Percentiles rank a stretch among this genome's conserved stretches.
These are phyloP conservation scores for Mycogona germanica DNA, from an alignment of 2,888 invertebrate genomes.

Conservation along the genomic window DNA sequence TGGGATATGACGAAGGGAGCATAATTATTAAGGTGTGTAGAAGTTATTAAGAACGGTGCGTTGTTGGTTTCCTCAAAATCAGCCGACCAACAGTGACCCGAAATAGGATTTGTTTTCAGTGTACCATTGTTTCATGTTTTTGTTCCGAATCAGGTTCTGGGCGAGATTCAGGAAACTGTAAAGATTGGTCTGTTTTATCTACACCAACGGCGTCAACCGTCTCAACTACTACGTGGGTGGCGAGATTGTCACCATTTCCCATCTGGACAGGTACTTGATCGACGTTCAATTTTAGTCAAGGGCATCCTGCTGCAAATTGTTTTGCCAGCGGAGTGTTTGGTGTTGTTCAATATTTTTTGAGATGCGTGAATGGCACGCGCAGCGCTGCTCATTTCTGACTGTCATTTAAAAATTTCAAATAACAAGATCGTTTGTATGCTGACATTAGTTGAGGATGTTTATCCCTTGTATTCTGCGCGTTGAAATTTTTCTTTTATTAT, in stretches of 20 bases:
- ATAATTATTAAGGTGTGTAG: constrained; percentile 65
- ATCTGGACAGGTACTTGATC: constrained; percentile 59
- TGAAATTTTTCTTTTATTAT: no score
- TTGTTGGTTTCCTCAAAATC: constrained; percentile 43
- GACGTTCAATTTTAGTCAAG: neutral
- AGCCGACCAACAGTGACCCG: constrained; percentile 96
- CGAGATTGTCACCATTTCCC: constrained; percentile 96
- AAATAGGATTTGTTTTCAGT: no score
- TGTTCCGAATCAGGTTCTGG: constrained; percentile 63
- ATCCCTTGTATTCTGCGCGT: no score
- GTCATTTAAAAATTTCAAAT: no score
- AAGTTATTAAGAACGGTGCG: neutral
- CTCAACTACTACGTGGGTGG: constrained; percentile 99
- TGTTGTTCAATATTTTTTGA: no score
- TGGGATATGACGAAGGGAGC: constrained; percentile 96
- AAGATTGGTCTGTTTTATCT: constrained; percentile 97
- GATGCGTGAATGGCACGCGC: no score
- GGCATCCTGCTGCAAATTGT: neutral
- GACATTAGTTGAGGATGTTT: no score
- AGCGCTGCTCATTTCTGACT: no score
- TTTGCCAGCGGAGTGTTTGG: neutral
- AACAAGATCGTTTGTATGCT: no score
- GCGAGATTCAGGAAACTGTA: constrained; percentile 80
- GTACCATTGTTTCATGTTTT: no score
- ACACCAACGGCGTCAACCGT: constrained; percentile 93